Evolutionary conservation across 2,797 vertebrate species (phyloP).

Genomic region (Trematomus bernacchii): DNA sequence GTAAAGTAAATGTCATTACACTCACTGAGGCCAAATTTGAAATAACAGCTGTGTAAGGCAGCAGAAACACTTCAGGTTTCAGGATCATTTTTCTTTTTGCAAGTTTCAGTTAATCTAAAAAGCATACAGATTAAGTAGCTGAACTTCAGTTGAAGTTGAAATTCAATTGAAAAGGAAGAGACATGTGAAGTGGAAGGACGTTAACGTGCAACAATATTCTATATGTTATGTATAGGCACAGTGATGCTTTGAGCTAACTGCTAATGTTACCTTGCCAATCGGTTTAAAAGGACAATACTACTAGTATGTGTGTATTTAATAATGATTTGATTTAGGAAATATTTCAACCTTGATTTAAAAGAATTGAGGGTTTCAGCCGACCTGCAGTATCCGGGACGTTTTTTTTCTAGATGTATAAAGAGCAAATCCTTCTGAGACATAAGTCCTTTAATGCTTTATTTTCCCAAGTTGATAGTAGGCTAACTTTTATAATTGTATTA

Average conservation of each 20-base stretch:
- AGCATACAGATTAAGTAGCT: background rate
- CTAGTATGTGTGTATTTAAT: too few relatives aligned
- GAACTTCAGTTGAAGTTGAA: constrained; percentile 4
- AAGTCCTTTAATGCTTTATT: too few relatives aligned
- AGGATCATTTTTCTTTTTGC: constrained; percentile 12
- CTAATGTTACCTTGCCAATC: background rate
- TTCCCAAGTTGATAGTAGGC: too few relatives aligned
- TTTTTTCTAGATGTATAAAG: too few relatives aligned
- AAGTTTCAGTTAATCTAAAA: constrained; percentile 8
- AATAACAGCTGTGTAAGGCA: constrained; percentile 45
- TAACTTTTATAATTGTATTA: too few relatives aligned
- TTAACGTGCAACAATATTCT: background rate
- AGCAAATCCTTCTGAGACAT: too few relatives aligned
- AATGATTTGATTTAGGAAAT: too few relatives aligned
- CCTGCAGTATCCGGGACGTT: too few relatives aligned
- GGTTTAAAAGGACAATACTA: background rate
- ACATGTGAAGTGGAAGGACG: background rate
- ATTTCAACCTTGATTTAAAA: too few relatives aligned
- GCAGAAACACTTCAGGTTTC: constrained; percentile 22
- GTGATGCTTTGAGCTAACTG: background rate
- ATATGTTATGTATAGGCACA: background rate
- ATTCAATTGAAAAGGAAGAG: background rate
- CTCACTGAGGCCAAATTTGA: constrained; percentile 40
- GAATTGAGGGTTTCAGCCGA: too few relatives aligned
- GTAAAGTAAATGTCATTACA: constrained; percentile 65